Base-by-base conservation (phyloP, 1,140 invertebrate species). In the Andricus grossulariae region DNA sequence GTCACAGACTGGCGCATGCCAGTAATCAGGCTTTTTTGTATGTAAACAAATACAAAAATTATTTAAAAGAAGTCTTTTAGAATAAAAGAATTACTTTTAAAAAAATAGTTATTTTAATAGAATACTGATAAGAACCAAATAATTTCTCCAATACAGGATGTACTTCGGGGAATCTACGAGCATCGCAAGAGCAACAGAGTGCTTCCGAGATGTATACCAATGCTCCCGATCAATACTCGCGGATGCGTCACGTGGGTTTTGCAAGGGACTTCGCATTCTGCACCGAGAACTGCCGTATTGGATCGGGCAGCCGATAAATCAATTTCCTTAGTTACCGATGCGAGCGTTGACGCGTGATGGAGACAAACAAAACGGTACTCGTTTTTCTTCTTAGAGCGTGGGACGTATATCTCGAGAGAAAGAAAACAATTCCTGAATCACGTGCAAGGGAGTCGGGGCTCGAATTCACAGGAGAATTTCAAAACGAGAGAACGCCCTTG, bases 281-380 rank as follows among this genome's bases (percentile, higher is more conserved):
- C 60, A 66, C 11, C 32, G 25, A 66, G 15, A 21, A 66, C 57
- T 66, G 25, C 4, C 21, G 19, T 60, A 60, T 60, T 60, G 57
- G 73, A 74, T 74, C 57, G 39, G 39, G 71, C 71, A 72, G 73
- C 73, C 76, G 76, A 82, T 81, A 84, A 84, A 84, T 84, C 81
- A 84, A 82, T 84, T 84, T 84, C 78, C 81, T 78, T 82, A 84
- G 80, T 84, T 84, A 82, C 81, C 76, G 78, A 82, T 82, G 79
- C 81, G 79, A 78, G 73, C 76, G 39, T 16, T 12, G 80, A 80
- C 80, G 74, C 75, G 71, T 80, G 78, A 77, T 77, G 51, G 45
- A 39, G 81, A 74, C 79, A 77, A 82, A 84, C 80, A 75, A 82
- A 84, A 81, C 82, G 80, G 78, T 78, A 83, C 82, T 80, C 73